Evolutionary conservation across 1,140 invertebrate genomes (phyloP), one percentile per base, ranked within the genome.

Genomic region (Aphidius gifuensis): DNA sequence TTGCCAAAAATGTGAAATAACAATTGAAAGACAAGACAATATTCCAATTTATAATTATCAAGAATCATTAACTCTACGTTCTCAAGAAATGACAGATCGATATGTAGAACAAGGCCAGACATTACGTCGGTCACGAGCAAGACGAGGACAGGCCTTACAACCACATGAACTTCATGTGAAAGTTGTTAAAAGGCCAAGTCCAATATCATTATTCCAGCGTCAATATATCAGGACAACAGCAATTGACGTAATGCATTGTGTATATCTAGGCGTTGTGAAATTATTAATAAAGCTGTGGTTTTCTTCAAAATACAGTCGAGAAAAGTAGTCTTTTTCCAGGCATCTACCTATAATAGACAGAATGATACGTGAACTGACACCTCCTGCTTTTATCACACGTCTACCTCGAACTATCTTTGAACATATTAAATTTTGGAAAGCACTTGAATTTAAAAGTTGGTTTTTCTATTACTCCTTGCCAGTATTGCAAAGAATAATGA

Each of bases 401-500:
- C n/a, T 50, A 16, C 60, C 65, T 40, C 42, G 59, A 21, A 59
- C 62, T 5, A 61, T 66, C 9, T 38, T 39, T 44, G 32, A 64
- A 23, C 48, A 63, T 44, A 16, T 49, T 40, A 32, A 48, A 40
- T 62, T 60, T 50, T 64, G 55, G 60, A 63, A 64, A 62, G 46
- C 55, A 11, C 58, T 55, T n/a, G 58, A 64, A 48, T 58, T 51
- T n/a, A 60, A 58, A 58, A n/a, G 42, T 5, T 61, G 48, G 48
- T 38, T 61, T 23, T 64, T 59, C 4, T 62, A 64, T 46, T 66
- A 55, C 44, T 61, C 51, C 7, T 5, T 62, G 32, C 53, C 50
- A 39, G 32, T 66, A 3, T 49, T 66, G 40, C 7, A 60, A 47
- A 9, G 46, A 43, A 57, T 66, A 47, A 40, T 66, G 42, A 8